Evolutionary conservation across 2,113 vertebrate genomes (phyloP), one percentile per base, ranked within the genome.

Genomic region (Lophochroa leadbeateri): DNA sequence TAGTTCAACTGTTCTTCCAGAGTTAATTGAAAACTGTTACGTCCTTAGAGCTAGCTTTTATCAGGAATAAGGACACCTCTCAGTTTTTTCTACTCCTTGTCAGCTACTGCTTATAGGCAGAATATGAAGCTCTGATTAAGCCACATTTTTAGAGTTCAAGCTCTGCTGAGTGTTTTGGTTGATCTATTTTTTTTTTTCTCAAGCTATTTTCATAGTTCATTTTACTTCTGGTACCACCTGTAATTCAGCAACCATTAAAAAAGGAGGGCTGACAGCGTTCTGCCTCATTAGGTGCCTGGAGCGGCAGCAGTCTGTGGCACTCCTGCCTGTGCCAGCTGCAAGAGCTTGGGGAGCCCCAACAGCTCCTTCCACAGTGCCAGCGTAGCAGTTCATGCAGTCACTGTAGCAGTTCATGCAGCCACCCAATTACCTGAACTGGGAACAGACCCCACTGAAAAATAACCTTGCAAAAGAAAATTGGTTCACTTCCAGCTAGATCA

Each of bases 251-350:
- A 37, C 61, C 47, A 57, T 65, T 94, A 60, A 78, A 76, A 88
- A 58, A 44, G 46, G 50, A 67, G 7, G 23, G 13, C 33, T 71
- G 77, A 28, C 0, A 3, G 60, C 0, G 3, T 89, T 94, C 78
- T 91, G 67, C 93, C 67, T 92, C 89, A 91, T 92, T 95, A 89
- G 74, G 24, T 65, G 47, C 33, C 47, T 57, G 80, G 50, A 94
- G 58, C 1, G 1, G 63, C 0, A 0, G 39, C 44, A 80, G 25
- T 9, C 61, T 2, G 1, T 64, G 60, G 58, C 37, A 81, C 41
- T 19, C 9, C 41, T 84, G 25, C 19, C 57, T 2, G 0, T 43
- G 39, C 50, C 88, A 84, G 69, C 55, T 68, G 69, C 3, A 7
- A 74, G 23, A 80, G 20, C 43, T 27, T 0, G 0, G 35, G 46